phyloP scores from a whole-genome alignment of 2,888 invertebrate genomes.

The Lomographa bimaculata region DNA sequence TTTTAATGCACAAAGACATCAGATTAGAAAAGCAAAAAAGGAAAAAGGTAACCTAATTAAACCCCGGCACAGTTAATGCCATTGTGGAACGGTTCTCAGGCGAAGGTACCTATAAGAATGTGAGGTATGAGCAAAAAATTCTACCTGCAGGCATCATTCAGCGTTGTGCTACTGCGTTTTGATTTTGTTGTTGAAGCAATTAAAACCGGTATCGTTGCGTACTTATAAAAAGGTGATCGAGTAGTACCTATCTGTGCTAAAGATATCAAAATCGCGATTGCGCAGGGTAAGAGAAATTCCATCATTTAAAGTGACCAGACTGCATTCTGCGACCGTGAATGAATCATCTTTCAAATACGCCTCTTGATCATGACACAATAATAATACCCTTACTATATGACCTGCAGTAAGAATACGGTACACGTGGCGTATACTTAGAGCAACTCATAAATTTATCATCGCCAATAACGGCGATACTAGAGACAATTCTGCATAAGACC shows the following conservation, averaged over 20 bases:
- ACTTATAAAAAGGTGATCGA: not conserved
- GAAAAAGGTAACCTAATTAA: conserved; percentile 38
- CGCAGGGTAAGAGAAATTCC: conserved; percentile 49
- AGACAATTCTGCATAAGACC: conserved; percentile 5
- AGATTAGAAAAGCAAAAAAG: conserved; percentile 29
- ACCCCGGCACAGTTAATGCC: conserved; percentile 33
- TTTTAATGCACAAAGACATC: conserved; percentile 28
- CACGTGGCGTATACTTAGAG: conserved; percentile 46
- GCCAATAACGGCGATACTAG: conserved; percentile 19
- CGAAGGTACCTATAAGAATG: conserved; percentile 48
- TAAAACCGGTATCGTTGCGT: conserved; percentile 7
- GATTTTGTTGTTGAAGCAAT: conserved; percentile 11
- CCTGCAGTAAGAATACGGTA: conserved; percentile 54
- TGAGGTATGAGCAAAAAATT: conserved; percentile 56
- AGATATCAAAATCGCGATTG: conserved; percentile 10
- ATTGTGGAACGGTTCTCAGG: conserved; percentile 50
- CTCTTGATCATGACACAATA: conserved; percentile 62
- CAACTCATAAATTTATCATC: conserved; percentile 26
- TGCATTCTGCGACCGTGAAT: conserved; percentile 67
- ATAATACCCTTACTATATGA: conserved; percentile 57
- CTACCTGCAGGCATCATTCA: conserved; percentile 51
- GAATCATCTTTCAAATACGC: conserved; percentile 66
- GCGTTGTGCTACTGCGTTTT: conserved; percentile 24
- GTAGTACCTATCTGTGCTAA: conserved; percentile 4
- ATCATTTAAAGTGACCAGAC: conserved; percentile 61